Evolutionary conservation across 2,797 vertebrate species (phyloP).

Genomic region (Acanthiza pusilla): DNA sequence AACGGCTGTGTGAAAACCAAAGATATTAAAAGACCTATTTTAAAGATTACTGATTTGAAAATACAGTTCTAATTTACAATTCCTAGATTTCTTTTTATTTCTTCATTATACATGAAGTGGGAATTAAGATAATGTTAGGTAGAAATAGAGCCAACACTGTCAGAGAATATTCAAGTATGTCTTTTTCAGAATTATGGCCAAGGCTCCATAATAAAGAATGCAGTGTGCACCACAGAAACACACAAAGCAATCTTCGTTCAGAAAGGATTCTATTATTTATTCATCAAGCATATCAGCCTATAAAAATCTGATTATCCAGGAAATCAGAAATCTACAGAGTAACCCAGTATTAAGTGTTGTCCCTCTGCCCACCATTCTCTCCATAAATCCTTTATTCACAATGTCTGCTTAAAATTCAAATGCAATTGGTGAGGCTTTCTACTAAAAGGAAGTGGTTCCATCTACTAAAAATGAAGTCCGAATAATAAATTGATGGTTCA

Average conservation of each 20-base stretch:
- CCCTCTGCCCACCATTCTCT: not conserved
- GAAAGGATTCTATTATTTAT: slow-evolving; percentile 20
- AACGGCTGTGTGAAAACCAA: not conserved
- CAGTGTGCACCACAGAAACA: not conserved
- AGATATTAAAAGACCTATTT: not conserved
- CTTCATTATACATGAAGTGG: not conserved
- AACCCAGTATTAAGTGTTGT: not conserved
- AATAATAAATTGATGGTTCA: not conserved
- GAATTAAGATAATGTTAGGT: not conserved
- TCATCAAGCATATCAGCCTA: not conserved
- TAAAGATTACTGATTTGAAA: not conserved
- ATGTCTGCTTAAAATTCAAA: slow-evolving; percentile 21
- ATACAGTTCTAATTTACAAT: not conserved
- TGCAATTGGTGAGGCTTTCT: not conserved
- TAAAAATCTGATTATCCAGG: not conserved
- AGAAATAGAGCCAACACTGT: not conserved
- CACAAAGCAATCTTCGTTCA: not conserved
- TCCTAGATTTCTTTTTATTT: not conserved
- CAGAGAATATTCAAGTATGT: not conserved
- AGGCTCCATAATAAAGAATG: not conserved
- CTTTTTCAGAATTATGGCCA: slow-evolving; percentile 5
- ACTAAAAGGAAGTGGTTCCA: slow-evolving; percentile 3
- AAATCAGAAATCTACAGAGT: not conserved
- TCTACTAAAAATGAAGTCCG: not conserved
- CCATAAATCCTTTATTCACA: slow-evolving; percentile 17